phyloP scores from a whole-genome alignment of 2,888 invertebrate species.

The Polyommatus iphigenia region DNA sequence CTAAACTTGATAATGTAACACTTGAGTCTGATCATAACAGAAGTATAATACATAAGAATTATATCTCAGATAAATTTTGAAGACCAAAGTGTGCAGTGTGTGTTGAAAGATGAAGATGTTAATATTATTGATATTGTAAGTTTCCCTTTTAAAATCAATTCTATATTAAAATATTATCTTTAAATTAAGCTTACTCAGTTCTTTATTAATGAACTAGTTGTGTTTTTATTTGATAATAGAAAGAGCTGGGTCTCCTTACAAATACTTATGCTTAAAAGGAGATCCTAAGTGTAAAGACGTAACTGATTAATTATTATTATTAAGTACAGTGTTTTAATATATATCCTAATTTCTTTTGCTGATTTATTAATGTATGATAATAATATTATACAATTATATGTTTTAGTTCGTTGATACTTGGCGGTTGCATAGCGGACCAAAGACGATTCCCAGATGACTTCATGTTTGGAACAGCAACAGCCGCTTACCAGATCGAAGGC shows the following conservation, averaged over 20 bases:
- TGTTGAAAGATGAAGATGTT: background rate
- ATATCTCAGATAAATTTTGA: background rate
- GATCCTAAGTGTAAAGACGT: too few relatives aligned
- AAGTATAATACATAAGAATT: background rate
- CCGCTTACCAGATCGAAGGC: conserved; percentile 82
- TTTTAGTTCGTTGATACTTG: background rate
- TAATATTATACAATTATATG: too few relatives aligned
- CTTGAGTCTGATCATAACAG: background rate
- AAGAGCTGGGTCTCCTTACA: too few relatives aligned
- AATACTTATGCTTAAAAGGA: too few relatives aligned
- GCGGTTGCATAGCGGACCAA: background rate
- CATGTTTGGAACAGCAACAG: conserved; percentile 63
- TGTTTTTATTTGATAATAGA: too few relatives aligned
- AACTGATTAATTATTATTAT: too few relatives aligned
- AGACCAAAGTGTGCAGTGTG: background rate
- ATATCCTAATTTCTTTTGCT: too few relatives aligned
- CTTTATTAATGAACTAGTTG: too few relatives aligned
- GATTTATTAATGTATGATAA: too few relatives aligned
- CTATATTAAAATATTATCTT: too few relatives aligned
- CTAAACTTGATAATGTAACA: background rate
- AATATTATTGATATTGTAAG: background rate
- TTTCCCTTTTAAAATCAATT: background rate
- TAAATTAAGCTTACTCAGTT: too few relatives aligned
- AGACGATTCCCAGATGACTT: conserved; percentile 59
- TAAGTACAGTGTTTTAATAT: too few relatives aligned